Conservation (phyloP, 1,140 invertebrate genomes). For the Rhyzopertha dominica region DNA sequence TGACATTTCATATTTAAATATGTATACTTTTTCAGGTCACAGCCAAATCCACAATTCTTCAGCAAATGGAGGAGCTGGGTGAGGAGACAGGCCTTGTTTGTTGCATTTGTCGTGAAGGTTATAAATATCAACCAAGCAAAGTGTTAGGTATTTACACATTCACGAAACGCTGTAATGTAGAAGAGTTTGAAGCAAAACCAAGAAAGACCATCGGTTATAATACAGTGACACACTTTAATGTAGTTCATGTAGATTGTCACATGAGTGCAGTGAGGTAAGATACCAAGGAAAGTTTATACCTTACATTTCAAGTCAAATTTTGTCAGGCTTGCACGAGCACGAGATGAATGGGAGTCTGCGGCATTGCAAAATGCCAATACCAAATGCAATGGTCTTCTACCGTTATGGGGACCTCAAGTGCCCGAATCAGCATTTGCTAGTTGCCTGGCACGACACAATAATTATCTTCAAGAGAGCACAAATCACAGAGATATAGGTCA, state of each 20-base stretch:
- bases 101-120: conserved; percentile 97
- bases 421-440: conserved; percentile 92
- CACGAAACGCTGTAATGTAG: conserved; percentile 91
- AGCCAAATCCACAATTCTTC: conserved; percentile 81
- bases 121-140: conserved; percentile 89
- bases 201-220: conserved; percentile 82
- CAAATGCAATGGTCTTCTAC: conserved; percentile 92
- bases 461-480: conserved; percentile 80
- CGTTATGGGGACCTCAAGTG: conserved; percentile 94
- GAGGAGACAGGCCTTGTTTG: conserved; percentile 95
- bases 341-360: conserved; percentile 97
- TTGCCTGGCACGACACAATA: conserved; percentile 85
- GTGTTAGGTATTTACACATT: conserved; percentile 96
- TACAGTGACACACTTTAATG: conserved; percentile 97
- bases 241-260: conserved; percentile 97
- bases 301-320: too few species aligned
- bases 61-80: conserved; percentile 91
- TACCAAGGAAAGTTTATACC: neutral
- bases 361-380: conserved; percentile 97
- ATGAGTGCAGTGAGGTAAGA: conserved; percentile 82
- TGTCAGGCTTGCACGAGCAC: conserved; percentile 56
- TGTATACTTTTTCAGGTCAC: conserved; percentile 57
- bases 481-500: conserved; percentile 85
- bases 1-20: conserved; percentile 5
- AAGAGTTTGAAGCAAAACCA: conserved; percentile 85